These are phyloP conservation scores for Nothobranchius furzeri DNA, from an alignment of 2,113 vertebrate genomes.

Conservation along the genomic window DNA sequence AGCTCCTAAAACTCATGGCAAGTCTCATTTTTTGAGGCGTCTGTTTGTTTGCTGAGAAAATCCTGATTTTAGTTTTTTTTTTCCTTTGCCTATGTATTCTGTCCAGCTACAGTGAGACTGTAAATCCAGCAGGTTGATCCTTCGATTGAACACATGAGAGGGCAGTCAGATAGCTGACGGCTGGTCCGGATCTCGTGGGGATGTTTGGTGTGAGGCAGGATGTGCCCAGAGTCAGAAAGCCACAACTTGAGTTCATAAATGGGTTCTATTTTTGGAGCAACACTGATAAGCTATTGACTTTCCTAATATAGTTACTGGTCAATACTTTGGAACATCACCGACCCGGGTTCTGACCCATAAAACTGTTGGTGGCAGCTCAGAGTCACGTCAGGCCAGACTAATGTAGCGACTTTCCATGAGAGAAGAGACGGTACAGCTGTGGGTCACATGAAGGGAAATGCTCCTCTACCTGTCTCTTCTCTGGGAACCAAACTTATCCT, in stretches of 20 bases:
- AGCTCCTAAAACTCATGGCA: not conserved
- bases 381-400: not conserved
- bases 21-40: not conserved
- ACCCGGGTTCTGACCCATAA: slow-evolving; percentile 8
- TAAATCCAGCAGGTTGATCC: slow-evolving; percentile 18
- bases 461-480: too few species aligned
- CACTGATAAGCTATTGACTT: slow-evolving; percentile 47
- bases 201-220: slow-evolving; percentile 1
- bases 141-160: slow-evolving; percentile 8
- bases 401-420: slow-evolving; percentile 20
- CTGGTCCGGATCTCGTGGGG: slow-evolving; percentile 29
- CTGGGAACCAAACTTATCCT: too few species aligned
- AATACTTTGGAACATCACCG: slow-evolving; percentile 43
- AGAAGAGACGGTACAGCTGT: not conserved
- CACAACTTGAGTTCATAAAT: slow-evolving; percentile 14
- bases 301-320: slow-evolving; percentile 33
- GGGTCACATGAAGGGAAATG: not conserved
- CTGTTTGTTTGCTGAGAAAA: not conserved
- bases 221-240: slow-evolving; percentile 19
- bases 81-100: not conserved
- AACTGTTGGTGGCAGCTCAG: not conserved
- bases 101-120: slow-evolving; percentile 6
- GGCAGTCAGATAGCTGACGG: slow-evolving; percentile 14
- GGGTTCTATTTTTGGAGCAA: slow-evolving; percentile 45
- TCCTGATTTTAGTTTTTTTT: not conserved